Evolutionary conservation across 2,113 vertebrate genomes (phyloP).

Genomic region (Oreochromis aureus): DNA sequence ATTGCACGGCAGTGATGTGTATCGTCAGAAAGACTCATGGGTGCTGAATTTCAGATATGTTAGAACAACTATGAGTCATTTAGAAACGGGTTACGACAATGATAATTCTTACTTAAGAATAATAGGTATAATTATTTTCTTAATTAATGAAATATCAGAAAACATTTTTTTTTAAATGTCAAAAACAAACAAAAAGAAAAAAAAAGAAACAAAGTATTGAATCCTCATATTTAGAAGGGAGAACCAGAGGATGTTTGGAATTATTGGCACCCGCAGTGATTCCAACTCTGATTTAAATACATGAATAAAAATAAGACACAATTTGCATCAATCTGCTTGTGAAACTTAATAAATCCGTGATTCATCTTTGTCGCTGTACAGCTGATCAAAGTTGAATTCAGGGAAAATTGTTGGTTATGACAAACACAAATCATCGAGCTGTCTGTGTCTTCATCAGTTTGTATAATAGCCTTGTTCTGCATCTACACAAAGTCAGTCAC

Average conservation of each 20-base stretch:
- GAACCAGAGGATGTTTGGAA: not conserved
- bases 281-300: not conserved
- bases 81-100: not conserved
- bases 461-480: not conserved
- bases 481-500: not conserved
- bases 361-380: not conserved
- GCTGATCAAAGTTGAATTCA: not conserved
- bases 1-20: not conserved
- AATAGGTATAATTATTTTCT: not conserved
- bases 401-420: not conserved
- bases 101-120: not conserved
- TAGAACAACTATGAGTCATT: not conserved
- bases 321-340: not conserved
- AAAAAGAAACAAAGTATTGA: not conserved
- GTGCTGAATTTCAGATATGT: not conserved
- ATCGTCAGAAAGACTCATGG: not conserved
- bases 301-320: not conserved
- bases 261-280: not conserved
- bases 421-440: not conserved
- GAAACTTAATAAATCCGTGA: not conserved
- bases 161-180: not conserved
- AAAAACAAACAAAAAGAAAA: not conserved
- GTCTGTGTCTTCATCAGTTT: not conserved
- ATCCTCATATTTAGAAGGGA: not conserved
- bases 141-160: not conserved